Conservation (phyloP, 1,140 invertebrate genomes). For the Euwallacea fornicatus region DNA sequence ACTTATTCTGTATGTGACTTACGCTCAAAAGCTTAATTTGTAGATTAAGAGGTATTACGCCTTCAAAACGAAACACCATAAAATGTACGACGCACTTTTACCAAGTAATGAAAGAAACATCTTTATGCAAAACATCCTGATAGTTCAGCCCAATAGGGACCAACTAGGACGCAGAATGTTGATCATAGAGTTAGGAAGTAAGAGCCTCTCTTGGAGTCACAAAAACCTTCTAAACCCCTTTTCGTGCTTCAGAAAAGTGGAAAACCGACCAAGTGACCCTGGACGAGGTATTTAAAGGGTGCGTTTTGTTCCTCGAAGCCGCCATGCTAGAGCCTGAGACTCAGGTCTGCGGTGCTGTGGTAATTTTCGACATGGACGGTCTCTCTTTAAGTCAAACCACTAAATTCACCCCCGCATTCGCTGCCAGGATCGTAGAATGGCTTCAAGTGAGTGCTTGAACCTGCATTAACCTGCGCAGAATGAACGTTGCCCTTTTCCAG, state of each 20-base stretch:
- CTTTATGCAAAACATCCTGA: slow-evolving; percentile 75
- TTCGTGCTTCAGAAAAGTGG: slow-evolving; percentile 68
- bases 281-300: slow-evolving; percentile 82
- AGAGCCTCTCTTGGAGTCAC: slow-evolving; percentile 46
- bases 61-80: slow-evolving; percentile 76
- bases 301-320: slow-evolving; percentile 75
- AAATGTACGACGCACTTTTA: slow-evolving; percentile 68
- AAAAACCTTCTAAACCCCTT: slow-evolving; percentile 6
- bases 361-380: slow-evolving; percentile 84
- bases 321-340: slow-evolving; percentile 77
- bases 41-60: slow-evolving; percentile 77
- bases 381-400: slow-evolving; percentile 75
- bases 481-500: slow-evolving; percentile 51
- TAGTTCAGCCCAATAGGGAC: slow-evolving; percentile 74
- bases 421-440: slow-evolving; percentile 80
- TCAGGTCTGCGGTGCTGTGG: slow-evolving; percentile 74
- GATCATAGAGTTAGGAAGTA: slow-evolving; percentile 77
- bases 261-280: slow-evolving; percentile 76
- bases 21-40: slow-evolving; percentile 23
- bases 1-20: not conserved
- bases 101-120: slow-evolving; percentile 74
- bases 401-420: slow-evolving; percentile 81
- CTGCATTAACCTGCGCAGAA: not conserved
- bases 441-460: slow-evolving; percentile 59
- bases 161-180: slow-evolving; percentile 72